These are phyloP conservation scores for Leucopsar rothschildi DNA, from an alignment of 2,113 vertebrate species.

Conservation along the genomic window DNA sequence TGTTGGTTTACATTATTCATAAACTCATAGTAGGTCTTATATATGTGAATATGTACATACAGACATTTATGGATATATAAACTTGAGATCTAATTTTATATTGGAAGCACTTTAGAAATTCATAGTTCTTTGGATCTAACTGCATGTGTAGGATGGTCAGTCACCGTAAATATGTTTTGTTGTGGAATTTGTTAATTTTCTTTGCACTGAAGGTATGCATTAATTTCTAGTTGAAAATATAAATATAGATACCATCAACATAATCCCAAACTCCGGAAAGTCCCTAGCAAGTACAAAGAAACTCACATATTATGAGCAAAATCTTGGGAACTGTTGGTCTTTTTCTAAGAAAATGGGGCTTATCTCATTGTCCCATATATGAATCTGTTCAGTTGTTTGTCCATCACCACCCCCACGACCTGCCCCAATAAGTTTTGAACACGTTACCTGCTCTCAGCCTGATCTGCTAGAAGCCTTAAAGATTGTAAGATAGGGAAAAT, in stretches of 20 bases:
- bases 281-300: background rate
- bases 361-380: background rate
- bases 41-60: background rate
- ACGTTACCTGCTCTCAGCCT: background rate
- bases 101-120: background rate
- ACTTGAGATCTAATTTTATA: background rate
- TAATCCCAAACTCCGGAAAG: background rate
- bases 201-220: background rate
- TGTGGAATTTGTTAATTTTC: background rate
- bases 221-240: background rate
- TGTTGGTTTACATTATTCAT: background rate
- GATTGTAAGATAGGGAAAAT: background rate
- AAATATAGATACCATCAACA: background rate
- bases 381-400: background rate
- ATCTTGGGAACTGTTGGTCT: background rate
- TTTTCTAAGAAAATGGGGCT: background rate
- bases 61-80: background rate
- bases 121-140: background rate
- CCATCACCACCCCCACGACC: background rate
- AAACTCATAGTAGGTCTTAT: background rate
- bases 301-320: background rate
- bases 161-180: background rate
- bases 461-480: background rate
- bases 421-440: background rate
- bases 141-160: background rate